These are phyloP conservation scores for Sialia sialis DNA, from an alignment of 2,113 vertebrate genomes.

Conservation along the genomic window DNA sequence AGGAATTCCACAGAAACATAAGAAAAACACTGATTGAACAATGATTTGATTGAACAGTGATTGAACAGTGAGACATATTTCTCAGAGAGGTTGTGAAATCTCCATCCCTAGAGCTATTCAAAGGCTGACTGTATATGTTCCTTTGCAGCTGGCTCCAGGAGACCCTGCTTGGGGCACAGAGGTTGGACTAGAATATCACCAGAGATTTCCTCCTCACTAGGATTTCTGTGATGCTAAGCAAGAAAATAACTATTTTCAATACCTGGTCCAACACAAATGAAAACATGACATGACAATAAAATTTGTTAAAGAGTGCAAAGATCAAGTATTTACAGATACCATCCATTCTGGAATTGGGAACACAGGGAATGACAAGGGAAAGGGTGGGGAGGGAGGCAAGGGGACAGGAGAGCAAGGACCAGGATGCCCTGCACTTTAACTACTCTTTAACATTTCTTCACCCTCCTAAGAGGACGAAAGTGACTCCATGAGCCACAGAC, in stretches of 20 bases:
- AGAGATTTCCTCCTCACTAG: background rate
- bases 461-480: background rate
- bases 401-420: background rate
- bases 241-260: background rate
- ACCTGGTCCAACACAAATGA: background rate
- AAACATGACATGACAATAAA: background rate
- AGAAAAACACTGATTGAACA: background rate
- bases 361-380: background rate
- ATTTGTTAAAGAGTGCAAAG: background rate
- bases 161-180: background rate
- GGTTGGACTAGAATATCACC: background rate
- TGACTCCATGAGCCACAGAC: background rate
- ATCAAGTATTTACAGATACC: background rate
- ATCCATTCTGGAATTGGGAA: background rate
- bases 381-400: rapidly evolving
- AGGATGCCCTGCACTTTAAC: background rate
- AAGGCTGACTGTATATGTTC: background rate
- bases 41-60: background rate
- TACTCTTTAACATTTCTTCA: background rate
- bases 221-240: background rate
- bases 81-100: background rate
- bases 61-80: background rate
- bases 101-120: background rate
- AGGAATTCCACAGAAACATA: background rate
- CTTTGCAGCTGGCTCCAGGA: background rate